Percentiles rank a stretch among this genome's conserved stretches.
phyloP scores from a whole-genome alignment of 1,140 invertebrate genomes.

The Lucilia sericata region DNA sequence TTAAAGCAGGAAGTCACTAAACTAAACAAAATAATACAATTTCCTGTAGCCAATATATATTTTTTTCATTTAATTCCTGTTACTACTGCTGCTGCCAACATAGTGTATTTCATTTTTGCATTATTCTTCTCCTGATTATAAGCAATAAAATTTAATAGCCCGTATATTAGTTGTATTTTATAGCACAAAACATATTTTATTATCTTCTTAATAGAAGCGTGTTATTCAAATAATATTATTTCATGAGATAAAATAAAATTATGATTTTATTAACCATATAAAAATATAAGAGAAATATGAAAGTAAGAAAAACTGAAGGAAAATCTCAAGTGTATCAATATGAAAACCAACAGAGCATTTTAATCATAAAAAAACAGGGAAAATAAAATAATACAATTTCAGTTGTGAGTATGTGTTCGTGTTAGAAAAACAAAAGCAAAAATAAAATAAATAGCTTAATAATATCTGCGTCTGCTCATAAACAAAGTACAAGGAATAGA shows the following conservation, averaged over 20 bases:
- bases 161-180: neutral
- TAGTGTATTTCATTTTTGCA: neutral
- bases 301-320: neutral
- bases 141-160: constrained; percentile 5
- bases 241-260: neutral
- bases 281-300: neutral
- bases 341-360: constrained; percentile 1
- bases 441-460: too few relatives aligned
- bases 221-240: constrained; percentile 25
- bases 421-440: too few relatives aligned
- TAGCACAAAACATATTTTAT: neutral
- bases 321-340: constrained; percentile 6
- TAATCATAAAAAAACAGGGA: neutral
- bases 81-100: neutral
- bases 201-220: neutral
- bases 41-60: neutral
- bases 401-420: too few relatives aligned
- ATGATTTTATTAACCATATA: constrained; percentile 17
- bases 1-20: neutral
- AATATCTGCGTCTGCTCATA: too few relatives aligned
- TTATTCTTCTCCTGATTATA: neutral
- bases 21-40: neutral
- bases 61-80: neutral
- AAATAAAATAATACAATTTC: too few relatives aligned
- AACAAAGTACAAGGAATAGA: too few relatives aligned